phyloP scores from a whole-genome alignment of 53 echinoderm and acorn worm species.

The Hippasteria phrygiana region DNA sequence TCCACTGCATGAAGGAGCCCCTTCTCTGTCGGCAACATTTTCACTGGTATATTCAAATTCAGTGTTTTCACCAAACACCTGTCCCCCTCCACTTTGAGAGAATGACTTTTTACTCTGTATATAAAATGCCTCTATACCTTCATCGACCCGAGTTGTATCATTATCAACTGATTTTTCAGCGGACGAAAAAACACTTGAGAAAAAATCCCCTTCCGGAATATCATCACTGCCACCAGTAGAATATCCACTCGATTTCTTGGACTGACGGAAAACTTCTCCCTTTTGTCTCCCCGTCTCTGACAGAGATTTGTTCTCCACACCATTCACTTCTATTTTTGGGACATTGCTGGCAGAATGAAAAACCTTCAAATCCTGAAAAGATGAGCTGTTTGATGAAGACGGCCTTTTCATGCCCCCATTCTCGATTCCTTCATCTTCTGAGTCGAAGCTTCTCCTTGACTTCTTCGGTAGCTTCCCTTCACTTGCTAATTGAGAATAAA shows the following conservation, averaged over 20 bases:
- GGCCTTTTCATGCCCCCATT: background rate
- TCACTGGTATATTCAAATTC: too few relatives aligned
- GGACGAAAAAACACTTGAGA: slow-evolving; percentile 17
- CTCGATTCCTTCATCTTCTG: slow-evolving; percentile 8
- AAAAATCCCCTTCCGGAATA: background rate
- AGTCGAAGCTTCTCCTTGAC: background rate
- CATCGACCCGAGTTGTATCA: background rate
- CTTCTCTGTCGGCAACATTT: too few relatives aligned
- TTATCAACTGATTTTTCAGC: background rate
- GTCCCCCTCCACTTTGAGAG: background rate
- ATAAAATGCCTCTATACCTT: too few relatives aligned
- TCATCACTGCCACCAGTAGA: slow-evolving; percentile 33
- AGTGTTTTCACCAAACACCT: too few relatives aligned
- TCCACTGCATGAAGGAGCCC: background rate
- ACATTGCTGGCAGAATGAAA: background rate
- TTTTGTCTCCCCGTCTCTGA: slow-evolving; percentile 26
- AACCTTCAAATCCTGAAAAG: background rate
- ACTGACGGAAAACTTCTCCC: slow-evolving; percentile 25
- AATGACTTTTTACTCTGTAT: background rate
- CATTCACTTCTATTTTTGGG: background rate
- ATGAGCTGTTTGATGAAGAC: background rate
- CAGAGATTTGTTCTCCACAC: background rate
- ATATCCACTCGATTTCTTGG: slow-evolving; percentile 38
- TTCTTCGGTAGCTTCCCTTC: background rate
- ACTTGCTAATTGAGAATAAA: background rate